Evolutionary conservation across 2,888 invertebrate genomes (phyloP).

Genomic region (Drosophila affinis): DNA sequence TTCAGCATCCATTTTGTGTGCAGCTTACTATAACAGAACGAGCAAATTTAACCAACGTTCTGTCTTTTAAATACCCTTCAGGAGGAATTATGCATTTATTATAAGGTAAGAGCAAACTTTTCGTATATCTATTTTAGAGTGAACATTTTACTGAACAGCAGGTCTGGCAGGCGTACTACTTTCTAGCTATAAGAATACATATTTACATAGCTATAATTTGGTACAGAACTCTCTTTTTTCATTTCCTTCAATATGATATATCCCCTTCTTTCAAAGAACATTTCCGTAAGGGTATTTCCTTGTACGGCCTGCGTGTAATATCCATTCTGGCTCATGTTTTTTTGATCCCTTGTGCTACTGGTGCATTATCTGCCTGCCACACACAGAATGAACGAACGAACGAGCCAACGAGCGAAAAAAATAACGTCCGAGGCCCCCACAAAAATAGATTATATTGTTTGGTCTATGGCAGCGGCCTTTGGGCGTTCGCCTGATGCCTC

Average conservation of each 20-base stretch:
- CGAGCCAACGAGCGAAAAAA: constrained; percentile 27
- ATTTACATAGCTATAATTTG: too few species aligned
- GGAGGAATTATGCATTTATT: background rate
- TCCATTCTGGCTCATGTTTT: background rate
- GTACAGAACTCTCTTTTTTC: too few species aligned
- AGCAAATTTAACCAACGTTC: constrained; percentile 63
- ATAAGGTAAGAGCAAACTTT: background rate
- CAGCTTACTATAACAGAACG: constrained; percentile 51
- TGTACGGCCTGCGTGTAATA: background rate
- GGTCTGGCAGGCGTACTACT: too few species aligned
- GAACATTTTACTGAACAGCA: too few species aligned
- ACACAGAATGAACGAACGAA: constrained; percentile 30
- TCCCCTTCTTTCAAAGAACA: background rate
- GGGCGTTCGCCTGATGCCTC: constrained; percentile 62
- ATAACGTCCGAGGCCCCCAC: constrained; percentile 45
- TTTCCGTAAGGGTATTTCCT: background rate
- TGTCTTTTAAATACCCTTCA: background rate
- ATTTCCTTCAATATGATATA: too few species aligned
- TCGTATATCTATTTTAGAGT: too few species aligned
- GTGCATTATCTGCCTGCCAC: constrained; percentile 40
- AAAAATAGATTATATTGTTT: constrained; percentile 76
- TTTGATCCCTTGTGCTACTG: constrained; percentile 4
- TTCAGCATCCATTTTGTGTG: constrained; percentile 41
- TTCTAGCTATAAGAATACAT: too few species aligned
- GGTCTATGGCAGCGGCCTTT: constrained; percentile 66